Evolutionary conservation across 1,140 invertebrate genomes (phyloP).

Genomic region (Diabrotica virgifera): DNA sequence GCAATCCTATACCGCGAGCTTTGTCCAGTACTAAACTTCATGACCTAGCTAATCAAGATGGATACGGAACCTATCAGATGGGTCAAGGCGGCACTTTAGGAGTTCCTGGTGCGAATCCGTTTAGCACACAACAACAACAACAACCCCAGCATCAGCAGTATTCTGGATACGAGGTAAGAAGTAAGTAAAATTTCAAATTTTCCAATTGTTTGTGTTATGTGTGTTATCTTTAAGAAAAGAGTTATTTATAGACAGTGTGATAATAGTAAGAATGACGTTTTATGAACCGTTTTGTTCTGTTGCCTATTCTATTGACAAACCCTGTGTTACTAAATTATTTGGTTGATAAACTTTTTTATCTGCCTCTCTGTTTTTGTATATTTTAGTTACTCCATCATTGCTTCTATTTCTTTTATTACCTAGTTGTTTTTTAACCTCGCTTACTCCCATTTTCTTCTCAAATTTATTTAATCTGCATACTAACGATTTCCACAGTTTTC

Average conservation of each 20-base stretch:
- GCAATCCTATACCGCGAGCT: slow-evolving; percentile 85
- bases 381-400: no score
- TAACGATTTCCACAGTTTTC: no score
- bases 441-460: no score
- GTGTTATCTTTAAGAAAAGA: not conserved
- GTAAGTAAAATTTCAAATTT: slow-evolving; percentile 26
- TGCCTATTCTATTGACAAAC: no score
- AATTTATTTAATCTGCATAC: no score
- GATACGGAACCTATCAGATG: slow-evolving; percentile 71
- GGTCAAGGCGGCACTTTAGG: slow-evolving; percentile 61
- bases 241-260: not conserved
- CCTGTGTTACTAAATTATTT: no score
- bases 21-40: slow-evolving; percentile 79
- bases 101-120: slow-evolving; percentile 60
- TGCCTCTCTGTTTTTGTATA: no score
- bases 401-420: no score
- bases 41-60: slow-evolving; percentile 66
- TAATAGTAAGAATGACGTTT: no score
- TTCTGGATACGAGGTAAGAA: slow-evolving; percentile 35
- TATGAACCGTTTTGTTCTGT: no score
- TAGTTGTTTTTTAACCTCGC: no score
- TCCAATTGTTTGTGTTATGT: not conserved
- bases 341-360: no score
- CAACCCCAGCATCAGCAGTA: slow-evolving; percentile 17
- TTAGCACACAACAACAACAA: slow-evolving; percentile 43